Evolutionary conservation across 2,797 vertebrate genomes (phyloP), one percentile per base, ranked within the genome.

Genomic region (Pterois miles): DNA sequence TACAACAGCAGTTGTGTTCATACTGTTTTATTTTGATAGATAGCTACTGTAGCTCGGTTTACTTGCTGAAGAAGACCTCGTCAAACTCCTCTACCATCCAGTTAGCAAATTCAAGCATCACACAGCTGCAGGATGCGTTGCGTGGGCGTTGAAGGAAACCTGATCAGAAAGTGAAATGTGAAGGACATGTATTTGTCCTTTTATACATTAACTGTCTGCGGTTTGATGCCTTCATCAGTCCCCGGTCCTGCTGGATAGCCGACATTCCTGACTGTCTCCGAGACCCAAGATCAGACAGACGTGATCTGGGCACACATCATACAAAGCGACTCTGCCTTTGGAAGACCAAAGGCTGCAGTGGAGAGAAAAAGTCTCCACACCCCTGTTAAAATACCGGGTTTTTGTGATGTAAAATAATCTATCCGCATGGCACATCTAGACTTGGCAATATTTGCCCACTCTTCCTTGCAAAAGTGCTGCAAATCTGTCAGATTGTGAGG

Each of bases 141-240:
- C 12, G 74, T 8, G 34, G 43, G 57, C 40, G 63, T 48, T 79
- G 52, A 72, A 40, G 75, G 63, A 54, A 59, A 50, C 52, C 23
- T 54, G 58, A 57, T 48, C 33, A 23, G 57, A 85, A 46, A 58
- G 31, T 65, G 33, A 48, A 69, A 76, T 22, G 59, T 76, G 25
- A 62, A 25, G 54, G 71, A 76, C 72, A 87, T 84, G 86, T 79
- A 87, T 82, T 80, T 66, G 73, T 83, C 65, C 62, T 74, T 20
- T 79, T n/a, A n/a, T n/a, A n/a, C n/a, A n/a, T 29, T 80, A 81
- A 76, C 59, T 34, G 64, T 65, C 70, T 77, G 65, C 46, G 63
- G 68, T 22, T 23, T 60, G 73, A 85, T 74, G 75, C 33, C 54
- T 88, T 76, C 70, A 71, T 83, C 56, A 54, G 67, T 11, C 48